Conservation (phyloP, 2,113 vertebrate genomes). For the Nothocercus nigrocapillus region DNA sequence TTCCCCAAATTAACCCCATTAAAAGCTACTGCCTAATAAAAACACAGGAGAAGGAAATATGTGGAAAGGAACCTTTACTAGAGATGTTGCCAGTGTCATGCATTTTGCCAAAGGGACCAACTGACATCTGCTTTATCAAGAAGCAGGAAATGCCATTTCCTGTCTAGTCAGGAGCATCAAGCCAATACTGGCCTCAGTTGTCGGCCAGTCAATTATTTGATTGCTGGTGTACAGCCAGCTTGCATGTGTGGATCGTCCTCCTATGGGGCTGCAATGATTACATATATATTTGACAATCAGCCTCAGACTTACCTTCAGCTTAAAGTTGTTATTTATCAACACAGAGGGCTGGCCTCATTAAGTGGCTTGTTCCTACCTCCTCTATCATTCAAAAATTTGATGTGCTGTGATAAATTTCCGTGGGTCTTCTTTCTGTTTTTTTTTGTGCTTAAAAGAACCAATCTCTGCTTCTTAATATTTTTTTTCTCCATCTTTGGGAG, state of each 20-base stretch:
- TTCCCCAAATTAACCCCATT: neutral
- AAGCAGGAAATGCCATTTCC: constrained; percentile 37
- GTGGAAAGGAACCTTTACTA: neutral
- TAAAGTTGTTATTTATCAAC: neutral
- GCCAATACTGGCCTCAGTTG: constrained; percentile 36
- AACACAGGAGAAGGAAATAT: neutral
- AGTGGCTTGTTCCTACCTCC: neutral
- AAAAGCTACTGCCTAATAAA: neutral
- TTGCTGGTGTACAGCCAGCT: constrained; percentile 31
- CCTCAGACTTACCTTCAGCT: constrained; percentile 4
- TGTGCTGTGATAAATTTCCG: neutral
- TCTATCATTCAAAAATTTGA: neutral
- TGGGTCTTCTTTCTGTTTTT: neutral
- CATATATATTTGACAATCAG: constrained; percentile 2
- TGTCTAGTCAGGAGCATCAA: neutral
- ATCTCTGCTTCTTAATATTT: neutral
- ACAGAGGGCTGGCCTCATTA: neutral
- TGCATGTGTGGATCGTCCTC: neutral
- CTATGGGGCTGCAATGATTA: constrained; percentile 8
- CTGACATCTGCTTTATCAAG: constrained; percentile 56
- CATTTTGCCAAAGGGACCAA: constrained; percentile 38
- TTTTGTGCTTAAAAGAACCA: neutral
- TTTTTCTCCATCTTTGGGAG: neutral
- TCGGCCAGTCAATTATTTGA: constrained; percentile 54
- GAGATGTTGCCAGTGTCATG: neutral